Base-by-base conservation (phyloP, 1,140 invertebrate genomes). In the Ridgeia piscesae region DNA sequence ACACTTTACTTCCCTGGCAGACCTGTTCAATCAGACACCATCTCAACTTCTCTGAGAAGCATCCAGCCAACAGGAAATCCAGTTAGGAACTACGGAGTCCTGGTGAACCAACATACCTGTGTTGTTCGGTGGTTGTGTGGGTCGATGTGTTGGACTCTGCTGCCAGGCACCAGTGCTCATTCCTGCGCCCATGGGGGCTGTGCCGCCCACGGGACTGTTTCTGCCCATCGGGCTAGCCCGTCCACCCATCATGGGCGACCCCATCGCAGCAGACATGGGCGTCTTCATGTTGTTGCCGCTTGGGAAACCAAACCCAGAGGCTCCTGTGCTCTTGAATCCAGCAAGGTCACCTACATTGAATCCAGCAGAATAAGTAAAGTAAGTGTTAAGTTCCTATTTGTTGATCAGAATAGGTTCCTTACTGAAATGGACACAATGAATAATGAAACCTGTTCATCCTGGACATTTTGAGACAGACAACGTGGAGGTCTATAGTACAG, bases 101-200 rank as follows among this genome's bases (percentile, higher is more conserved):
- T 27, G 58, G 58, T 4, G 58, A 11, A 50, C 8, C 48, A 50
- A 77, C 58, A 42, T 35, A 88, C 58, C 92, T 88, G 33, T 95
- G 95, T 50, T 89, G 92, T 33, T 34, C 6, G 0, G 89, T 90
- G 35, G 89, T n/a, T 90, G 89, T 42, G 35, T 88, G 31, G 42
- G 50, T 91, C 91, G 92, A n/a, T 91, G 89, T 42, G n/a, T 42
- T 33, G 92, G 92, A 88, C 92, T 92, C 34, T 91, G 90, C 34
- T 88, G 48, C 92, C 89, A 92, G 33, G 92, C 21, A 33, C 89
- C 34, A 33, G 34, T 77, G 89, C n/a, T n/a, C 34, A 33, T 0
- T 27, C 88, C 89, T 14, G 33, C 48, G n/a, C 92, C 92, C 89
- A 92, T 91, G 1, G 92, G 35, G 34, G 89, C 77, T 17, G 89